A percentile compares a stretch with the other conserved stretches of the same genome.
Evolutionary conservation across 2,888 invertebrate genomes (phyloP).

Genomic region (Philonicus albiceps): DNA sequence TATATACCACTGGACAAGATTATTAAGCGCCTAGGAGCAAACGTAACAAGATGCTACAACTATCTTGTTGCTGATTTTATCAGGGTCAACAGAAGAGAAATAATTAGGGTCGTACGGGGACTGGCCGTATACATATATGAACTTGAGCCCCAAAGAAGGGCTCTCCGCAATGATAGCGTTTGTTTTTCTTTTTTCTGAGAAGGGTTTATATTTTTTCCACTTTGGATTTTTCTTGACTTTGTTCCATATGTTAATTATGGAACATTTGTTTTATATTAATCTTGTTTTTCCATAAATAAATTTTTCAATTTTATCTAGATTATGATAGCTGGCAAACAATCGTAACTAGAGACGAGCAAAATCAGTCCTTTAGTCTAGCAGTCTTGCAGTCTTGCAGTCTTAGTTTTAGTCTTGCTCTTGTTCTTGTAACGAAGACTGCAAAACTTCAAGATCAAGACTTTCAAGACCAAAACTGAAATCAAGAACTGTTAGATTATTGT

Average conservation of each 20-base stretch:
- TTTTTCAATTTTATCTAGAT: neutral
- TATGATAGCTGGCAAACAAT: neutral
- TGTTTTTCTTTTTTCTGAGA: neutral
- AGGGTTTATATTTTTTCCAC: neutral
- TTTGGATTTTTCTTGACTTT: neutral
- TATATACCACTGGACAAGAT: neutral
- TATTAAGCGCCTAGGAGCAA: neutral
- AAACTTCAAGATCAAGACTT: too few relatives aligned
- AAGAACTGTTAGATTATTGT: too few relatives aligned
- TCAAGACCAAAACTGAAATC: too few relatives aligned
- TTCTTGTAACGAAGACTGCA: too few relatives aligned
- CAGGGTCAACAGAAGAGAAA: neutral
- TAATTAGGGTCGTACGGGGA: neutral
- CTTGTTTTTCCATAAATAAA: neutral
- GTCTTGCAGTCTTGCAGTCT: too few relatives aligned
- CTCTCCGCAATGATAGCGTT: neutral
- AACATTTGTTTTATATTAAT: neutral
- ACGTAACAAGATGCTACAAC: neutral
- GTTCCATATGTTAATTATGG: neutral
- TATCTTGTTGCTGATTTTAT: neutral
- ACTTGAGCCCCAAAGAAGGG: neutral
- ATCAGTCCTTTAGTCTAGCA: too few relatives aligned
- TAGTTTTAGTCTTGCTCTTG: too few relatives aligned
- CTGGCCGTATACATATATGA: neutral
- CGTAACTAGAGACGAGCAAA: too few relatives aligned